A percentile compares a stretch with the other conserved stretches of the same genome.
Evolutionary conservation across 92 coral and sea anemone genomes (phyloP).

Genomic region (Zoanthus solanderi): DNA sequence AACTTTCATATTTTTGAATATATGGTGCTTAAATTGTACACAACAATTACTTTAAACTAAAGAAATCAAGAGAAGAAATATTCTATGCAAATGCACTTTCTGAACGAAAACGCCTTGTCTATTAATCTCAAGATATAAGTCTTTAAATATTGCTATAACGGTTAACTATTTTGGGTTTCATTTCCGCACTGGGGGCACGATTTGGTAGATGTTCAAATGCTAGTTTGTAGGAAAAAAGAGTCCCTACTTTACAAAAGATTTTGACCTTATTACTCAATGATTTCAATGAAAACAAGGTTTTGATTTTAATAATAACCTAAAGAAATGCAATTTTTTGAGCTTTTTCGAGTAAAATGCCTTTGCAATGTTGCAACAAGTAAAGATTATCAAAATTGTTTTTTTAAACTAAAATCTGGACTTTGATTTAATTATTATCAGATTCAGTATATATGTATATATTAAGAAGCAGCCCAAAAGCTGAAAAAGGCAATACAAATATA

Average conservation of each 20-base stretch:
- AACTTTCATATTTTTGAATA: not conserved
- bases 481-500: too few relatives aligned
- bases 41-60: not conserved
- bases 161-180: not conserved
- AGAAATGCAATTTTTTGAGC: too few relatives aligned
- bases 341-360: not conserved
- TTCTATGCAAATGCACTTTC: constrained; percentile 25
- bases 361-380: not conserved
- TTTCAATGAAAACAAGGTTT: too few relatives aligned
- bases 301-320: too few relatives aligned
- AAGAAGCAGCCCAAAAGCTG: too few relatives aligned
- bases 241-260: too few relatives aligned
- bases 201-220: not conserved
- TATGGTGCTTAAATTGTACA: not conserved
- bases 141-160: not conserved
- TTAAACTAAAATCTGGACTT: too few relatives aligned
- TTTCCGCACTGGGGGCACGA: constrained; percentile 26
- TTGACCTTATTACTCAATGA: too few relatives aligned
- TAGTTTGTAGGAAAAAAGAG: not conserved
- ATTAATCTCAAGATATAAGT: constrained; percentile 32
- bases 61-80: constrained; percentile 25
- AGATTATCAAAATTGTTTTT: too few relatives aligned
- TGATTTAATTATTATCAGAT: too few relatives aligned
- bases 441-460: too few relatives aligned
- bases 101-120: constrained; percentile 24